Conservation (phyloP, 2,888 invertebrate genomes). For the Plebejus anna region DNA sequence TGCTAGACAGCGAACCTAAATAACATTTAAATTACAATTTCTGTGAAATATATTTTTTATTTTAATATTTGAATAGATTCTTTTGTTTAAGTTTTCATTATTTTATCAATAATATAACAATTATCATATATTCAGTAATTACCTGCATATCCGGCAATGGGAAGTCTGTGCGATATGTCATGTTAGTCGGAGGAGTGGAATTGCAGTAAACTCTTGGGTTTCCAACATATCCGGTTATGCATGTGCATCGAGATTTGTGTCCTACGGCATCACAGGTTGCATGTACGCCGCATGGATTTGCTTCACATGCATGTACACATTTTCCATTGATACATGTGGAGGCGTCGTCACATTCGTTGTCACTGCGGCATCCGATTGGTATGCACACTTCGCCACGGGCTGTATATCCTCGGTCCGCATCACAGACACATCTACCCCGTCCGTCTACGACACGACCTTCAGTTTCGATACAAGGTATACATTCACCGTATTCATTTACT, state of each 20-base stretch:
- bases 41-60: too few relatives aligned
- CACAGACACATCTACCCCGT: conserved; percentile 90
- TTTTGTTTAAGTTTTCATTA: too few relatives aligned
- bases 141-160: conserved; percentile 89
- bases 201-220: conserved; percentile 88
- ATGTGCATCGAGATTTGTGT: conserved; percentile 88
- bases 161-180: conserved; percentile 86
- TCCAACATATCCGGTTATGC: conserved; percentile 87
- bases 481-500: conserved; percentile 87
- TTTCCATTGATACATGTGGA: conserved; percentile 87
- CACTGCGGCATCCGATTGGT: conserved; percentile 85
- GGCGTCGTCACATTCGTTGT: conserved; percentile 88
- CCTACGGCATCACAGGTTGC: conserved; percentile 88
- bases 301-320: conserved; percentile 89
- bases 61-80: too few relatives aligned
- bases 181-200: conserved; percentile 54
- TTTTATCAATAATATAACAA: too few relatives aligned
- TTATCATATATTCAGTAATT: background rate
- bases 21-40: background rate
- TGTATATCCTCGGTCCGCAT: conserved; percentile 87
- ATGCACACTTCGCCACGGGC: conserved; percentile 89
- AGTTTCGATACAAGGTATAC: conserved; percentile 85
- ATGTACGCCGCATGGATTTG: conserved; percentile 86
- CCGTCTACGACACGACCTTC: conserved; percentile 88
- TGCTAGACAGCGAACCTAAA: conserved; percentile 90